These are phyloP conservation scores for Aricia artaxerxes DNA, from an alignment of 2,888 invertebrate species.

Conservation along the genomic window DNA sequence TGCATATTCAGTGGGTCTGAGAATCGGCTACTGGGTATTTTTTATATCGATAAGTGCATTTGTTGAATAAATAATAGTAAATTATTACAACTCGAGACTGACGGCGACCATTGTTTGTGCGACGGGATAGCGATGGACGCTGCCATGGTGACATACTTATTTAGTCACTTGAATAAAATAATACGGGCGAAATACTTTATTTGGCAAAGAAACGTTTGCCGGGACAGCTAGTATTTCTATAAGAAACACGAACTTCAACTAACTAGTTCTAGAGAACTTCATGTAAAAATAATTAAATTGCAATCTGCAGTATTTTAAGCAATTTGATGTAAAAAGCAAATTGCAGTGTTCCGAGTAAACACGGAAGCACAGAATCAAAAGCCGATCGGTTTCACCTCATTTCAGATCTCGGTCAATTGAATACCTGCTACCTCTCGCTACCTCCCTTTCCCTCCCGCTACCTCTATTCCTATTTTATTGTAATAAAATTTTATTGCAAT, in stretches of 20 bases:
- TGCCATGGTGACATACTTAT: too few species aligned
- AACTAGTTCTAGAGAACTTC: background rate
- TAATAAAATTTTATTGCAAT: background rate
- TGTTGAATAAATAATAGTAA: too few species aligned
- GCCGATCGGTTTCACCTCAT: conserved; percentile 43
- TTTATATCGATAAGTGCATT: too few species aligned
- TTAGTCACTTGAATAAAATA: too few species aligned
- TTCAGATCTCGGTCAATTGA: conserved; percentile 44
- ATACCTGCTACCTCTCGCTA: conserved; percentile 27
- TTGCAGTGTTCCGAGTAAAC: conserved; percentile 19
- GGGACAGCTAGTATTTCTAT: too few species aligned
- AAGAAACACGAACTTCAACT: background rate
- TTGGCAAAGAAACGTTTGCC: too few species aligned
- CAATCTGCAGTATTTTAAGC: conserved; percentile 3
- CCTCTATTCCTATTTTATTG: conserved; percentile 5
- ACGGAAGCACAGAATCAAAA: conserved; percentile 37
- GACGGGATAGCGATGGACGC: too few species aligned
- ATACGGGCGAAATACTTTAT: too few species aligned
- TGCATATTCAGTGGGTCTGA: too few species aligned
- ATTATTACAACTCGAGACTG: too few species aligned
- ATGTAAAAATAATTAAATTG: background rate
- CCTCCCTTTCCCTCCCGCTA: background rate
- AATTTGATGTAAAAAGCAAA: background rate
- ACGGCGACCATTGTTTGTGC: too few species aligned
- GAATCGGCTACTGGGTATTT: too few species aligned